Evolutionary conservation across 1,140 invertebrate species (phyloP).

Genomic region (Sitobion miscanthi): DNA sequence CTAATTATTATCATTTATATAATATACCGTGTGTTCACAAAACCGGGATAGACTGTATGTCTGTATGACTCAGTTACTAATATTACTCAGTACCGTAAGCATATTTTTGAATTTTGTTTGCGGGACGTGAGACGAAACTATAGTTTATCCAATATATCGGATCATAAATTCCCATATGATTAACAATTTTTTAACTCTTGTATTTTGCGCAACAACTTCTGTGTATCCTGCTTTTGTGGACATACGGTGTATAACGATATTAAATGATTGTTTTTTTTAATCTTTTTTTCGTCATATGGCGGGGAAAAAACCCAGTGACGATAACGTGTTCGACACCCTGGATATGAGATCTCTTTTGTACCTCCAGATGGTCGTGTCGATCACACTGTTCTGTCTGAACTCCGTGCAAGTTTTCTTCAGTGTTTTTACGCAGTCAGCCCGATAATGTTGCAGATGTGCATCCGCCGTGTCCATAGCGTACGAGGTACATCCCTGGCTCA

Average conservation of each 20-base stretch:
- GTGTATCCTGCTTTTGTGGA: too few relatives aligned
- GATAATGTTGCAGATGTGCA: constrained; percentile 91
- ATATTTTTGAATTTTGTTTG: too few relatives aligned
- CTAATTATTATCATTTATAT: neutral
- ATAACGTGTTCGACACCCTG: constrained; percentile 74
- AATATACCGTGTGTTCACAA: too few relatives aligned
- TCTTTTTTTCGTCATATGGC: neutral
- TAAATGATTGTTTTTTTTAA: neutral
- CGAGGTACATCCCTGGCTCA: constrained; percentile 84
- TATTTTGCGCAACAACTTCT: too few relatives aligned
- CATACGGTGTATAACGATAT: neutral
- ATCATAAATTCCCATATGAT: too few relatives aligned
- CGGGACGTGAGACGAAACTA: too few relatives aligned
- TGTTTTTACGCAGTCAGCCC: constrained; percentile 89
- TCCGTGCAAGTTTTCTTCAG: constrained; percentile 85
- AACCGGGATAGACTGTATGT: too few relatives aligned
- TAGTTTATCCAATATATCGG: too few relatives aligned
- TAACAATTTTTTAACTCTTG: too few relatives aligned
- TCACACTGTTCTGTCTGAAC: constrained; percentile 79
- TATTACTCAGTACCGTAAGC: too few relatives aligned
- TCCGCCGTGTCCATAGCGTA: constrained; percentile 82
- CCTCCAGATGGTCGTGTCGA: constrained; percentile 87
- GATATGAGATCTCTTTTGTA: constrained; percentile 79
- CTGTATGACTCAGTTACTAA: too few relatives aligned
- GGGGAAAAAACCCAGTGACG: constrained; percentile 75